Percentiles rank a stretch among this genome's conserved stretches.
phyloP scores from a whole-genome alignment of 2,888 invertebrate genomes.

The Megamerina dolium region DNA sequence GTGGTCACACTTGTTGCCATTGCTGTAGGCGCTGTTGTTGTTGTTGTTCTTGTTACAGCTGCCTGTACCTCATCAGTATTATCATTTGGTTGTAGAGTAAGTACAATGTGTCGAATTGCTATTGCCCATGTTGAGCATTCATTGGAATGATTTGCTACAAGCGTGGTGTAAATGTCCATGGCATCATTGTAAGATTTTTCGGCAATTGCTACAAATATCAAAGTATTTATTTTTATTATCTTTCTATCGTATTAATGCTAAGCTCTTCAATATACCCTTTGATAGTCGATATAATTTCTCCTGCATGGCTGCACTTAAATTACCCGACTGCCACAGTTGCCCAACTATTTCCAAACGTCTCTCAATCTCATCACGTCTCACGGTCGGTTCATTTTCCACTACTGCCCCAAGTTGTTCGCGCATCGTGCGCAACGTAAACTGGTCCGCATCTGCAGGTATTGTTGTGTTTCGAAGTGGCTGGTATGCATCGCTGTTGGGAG shows the following conservation, averaged over 20 bases:
- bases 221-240: too few relatives aligned
- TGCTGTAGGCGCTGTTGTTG: conserved; percentile 11
- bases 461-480: conserved; percentile 16
- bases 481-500: background rate
- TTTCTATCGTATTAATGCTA: too few relatives aligned
- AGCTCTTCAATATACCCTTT: conserved; percentile 20
- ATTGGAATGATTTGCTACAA: conserved; percentile 33
- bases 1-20: conserved; percentile 15
- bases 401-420: conserved; percentile 25
- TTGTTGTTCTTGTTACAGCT: too few relatives aligned
- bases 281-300: conserved; percentile 31
- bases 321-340: conserved; percentile 33
- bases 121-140: conserved; percentile 33
- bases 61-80: conserved; percentile 9
- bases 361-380: conserved; percentile 31
- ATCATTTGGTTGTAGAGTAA: conserved; percentile 27
- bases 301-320: conserved; percentile 27
- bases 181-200: conserved; percentile 29
- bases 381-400: conserved; percentile 28
- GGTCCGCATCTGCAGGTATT: conserved; percentile 24
- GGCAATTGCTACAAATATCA: conserved; percentile 21
- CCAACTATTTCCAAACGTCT: conserved; percentile 31
- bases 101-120: conserved; percentile 32
- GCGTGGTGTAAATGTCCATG: conserved; percentile 31
- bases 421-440: conserved; percentile 22